A percentile compares a stretch with the other conserved stretches of the same genome.
Conservation (phyloP, 1,140 invertebrate genomes). For the Cyphomyrmex costatus region DNA sequence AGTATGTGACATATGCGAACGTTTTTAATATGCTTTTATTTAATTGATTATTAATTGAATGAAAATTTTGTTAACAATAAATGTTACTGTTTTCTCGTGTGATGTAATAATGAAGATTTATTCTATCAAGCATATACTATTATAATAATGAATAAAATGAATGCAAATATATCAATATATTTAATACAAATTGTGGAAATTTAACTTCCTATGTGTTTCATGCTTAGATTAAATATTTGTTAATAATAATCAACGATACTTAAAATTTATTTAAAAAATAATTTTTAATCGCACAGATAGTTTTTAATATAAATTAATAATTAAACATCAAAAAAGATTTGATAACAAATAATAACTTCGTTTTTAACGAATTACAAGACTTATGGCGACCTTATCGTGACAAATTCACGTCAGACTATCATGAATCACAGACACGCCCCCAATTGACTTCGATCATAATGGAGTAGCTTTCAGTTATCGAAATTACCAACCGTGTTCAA, state of each 20-base stretch:
- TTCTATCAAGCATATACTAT: slow-evolving; percentile 30
- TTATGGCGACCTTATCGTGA: slow-evolving; percentile 27
- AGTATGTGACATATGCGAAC: background rate
- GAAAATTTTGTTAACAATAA: slow-evolving; percentile 28
- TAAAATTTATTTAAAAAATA: background rate
- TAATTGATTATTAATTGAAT: background rate
- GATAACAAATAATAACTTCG: background rate
- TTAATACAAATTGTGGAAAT: slow-evolving; percentile 13
- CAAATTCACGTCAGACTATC: slow-evolving; percentile 10
- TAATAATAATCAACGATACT: background rate
- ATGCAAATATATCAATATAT: slow-evolving; percentile 29
- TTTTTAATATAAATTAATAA: background rate
- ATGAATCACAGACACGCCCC: slow-evolving; percentile 68
- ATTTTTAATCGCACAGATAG: background rate
- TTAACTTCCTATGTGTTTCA: background rate
- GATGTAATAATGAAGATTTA: slow-evolving; percentile 1
- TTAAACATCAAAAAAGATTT: too few relatives aligned
- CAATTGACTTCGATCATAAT: slow-evolving; percentile 47
- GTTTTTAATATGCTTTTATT: slow-evolving; percentile 16
- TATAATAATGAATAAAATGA: slow-evolving; percentile 27
- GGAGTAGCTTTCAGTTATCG: slow-evolving; percentile 5
- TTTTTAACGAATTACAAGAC: background rate
- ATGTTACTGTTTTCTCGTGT: slow-evolving; percentile 19
- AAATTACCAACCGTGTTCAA: background rate
- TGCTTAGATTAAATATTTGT: slow-evolving; percentile 16